Percentiles rank a stretch among this genome's conserved stretches.
Conservation (phyloP, 2,113 vertebrate species). For the Psilopsiagon aymara region DNA sequence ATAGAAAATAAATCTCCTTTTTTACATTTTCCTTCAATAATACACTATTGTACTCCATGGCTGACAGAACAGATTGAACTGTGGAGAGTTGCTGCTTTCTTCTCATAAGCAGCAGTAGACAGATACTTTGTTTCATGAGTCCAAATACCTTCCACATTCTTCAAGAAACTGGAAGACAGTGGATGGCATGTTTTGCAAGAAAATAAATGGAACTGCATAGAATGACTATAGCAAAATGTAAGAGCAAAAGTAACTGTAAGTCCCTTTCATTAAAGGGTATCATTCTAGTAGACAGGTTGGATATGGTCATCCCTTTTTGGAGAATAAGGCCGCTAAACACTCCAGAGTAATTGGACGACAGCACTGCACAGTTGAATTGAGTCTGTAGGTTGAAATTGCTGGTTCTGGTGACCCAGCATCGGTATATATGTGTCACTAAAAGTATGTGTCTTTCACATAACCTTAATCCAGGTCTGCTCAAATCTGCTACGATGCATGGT, state of each 20-base stretch:
- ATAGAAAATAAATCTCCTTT: neutral
- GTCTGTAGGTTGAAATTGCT: neutral
- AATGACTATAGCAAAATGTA: neutral
- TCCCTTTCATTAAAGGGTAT: neutral
- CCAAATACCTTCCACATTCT: neutral
- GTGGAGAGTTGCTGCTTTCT: neutral
- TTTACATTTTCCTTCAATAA: neutral
- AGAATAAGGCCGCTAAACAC: neutral
- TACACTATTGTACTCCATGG: neutral
- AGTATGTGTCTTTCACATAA: neutral
- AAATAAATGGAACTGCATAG: neutral
- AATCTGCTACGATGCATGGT: neutral
- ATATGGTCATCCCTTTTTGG: neutral
- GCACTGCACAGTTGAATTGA: neutral
- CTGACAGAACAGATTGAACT: neutral
- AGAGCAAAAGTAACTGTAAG: neutral
- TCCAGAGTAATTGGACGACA: neutral
- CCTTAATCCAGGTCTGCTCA: neutral
- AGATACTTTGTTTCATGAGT: rapidly evolving
- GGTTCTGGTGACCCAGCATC: neutral
- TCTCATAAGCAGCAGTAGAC: neutral
- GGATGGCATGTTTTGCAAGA: neutral
- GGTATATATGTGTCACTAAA: neutral
- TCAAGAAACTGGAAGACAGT: neutral
- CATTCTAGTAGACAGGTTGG: neutral